Evolutionary conservation across 1,140 invertebrate genomes (phyloP).

Genomic region (Diachasma alloeum): DNA sequence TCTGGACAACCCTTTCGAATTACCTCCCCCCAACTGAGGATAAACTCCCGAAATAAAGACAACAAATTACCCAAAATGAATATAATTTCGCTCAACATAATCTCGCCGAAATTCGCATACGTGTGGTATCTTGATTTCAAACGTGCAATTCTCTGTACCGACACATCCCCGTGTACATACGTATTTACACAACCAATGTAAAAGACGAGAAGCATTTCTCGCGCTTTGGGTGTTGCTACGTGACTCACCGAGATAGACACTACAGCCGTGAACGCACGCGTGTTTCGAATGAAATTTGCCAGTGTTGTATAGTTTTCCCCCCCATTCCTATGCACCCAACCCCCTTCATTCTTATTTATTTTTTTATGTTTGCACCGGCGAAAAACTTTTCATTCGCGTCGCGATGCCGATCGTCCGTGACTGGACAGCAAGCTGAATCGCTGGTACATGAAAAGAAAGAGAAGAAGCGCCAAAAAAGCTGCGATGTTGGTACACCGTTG

Average conservation of each 20-base stretch:
- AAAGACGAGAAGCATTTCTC: conserved; percentile 1
- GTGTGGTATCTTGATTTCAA: conserved; percentile 15
- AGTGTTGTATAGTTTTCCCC: background rate
- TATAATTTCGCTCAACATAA: background rate
- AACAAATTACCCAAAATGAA: background rate
- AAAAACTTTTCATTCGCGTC: conserved; percentile 34
- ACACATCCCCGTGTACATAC: background rate
- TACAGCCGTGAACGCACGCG: conserved; percentile 25
- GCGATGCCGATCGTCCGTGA: conserved; percentile 31
- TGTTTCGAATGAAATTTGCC: conserved; percentile 26
- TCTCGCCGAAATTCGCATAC: background rate
- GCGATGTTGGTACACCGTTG: conserved; percentile 6
- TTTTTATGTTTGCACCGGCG: background rate
- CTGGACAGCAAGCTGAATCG: conserved; percentile 23
- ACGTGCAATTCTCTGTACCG: background rate
- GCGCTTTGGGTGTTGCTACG: conserved; percentile 5
- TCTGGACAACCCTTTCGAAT: too few species aligned
- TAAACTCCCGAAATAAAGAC: too few species aligned
- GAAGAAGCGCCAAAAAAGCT: conserved; percentile 8
- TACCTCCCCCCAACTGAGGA: too few species aligned
- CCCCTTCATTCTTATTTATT: background rate
- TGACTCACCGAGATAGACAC: background rate
- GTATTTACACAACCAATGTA: background rate
- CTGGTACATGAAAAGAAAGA: background rate
- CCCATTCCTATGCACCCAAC: background rate